Evolutionary conservation across 2,797 vertebrate species (phyloP).

Genomic region (Gymnoscopelus microlampas): DNA sequence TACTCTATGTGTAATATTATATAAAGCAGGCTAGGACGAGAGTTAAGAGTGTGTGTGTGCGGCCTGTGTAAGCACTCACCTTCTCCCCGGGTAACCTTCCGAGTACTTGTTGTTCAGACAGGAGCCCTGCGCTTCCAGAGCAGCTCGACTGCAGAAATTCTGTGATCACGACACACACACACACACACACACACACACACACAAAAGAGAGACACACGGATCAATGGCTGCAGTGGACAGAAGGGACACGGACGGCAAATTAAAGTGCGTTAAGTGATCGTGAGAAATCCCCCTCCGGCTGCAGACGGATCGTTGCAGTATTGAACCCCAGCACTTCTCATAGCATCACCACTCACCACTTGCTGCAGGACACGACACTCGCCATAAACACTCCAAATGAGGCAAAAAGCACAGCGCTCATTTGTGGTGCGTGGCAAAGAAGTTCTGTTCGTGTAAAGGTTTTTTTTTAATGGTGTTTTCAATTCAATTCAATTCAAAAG

Average conservation of each 20-base stretch:
- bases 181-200: constrained; percentile 19
- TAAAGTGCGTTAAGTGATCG: constrained; percentile 76
- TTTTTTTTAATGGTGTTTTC: too few relatives aligned
- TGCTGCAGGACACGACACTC: constrained; percentile 46
- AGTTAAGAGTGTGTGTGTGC: background rate
- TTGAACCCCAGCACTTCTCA: constrained; percentile 68
- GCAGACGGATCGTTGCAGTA: constrained; percentile 73
- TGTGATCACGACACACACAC: constrained; percentile 57
- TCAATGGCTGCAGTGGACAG: constrained; percentile 65
- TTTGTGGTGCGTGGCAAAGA: too few relatives aligned
- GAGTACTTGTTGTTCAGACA: constrained; percentile 99
- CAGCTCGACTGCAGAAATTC: constrained; percentile 97
- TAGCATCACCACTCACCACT: constrained; percentile 66
- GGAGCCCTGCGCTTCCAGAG: constrained; percentile 93
- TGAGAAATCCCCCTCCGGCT: constrained; percentile 62
- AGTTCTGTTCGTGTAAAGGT: too few relatives aligned
- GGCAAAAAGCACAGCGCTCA: too few relatives aligned
- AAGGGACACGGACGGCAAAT: constrained; percentile 69
- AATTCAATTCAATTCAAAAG: too few relatives aligned
- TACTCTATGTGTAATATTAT: constrained; percentile 37
- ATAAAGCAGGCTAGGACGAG: background rate
- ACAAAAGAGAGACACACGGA: too few relatives aligned
- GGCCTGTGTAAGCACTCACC: constrained; percentile 77
- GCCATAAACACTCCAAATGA: too few relatives aligned
- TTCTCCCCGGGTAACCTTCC: constrained; percentile 94